These are phyloP conservation scores for Peromyscus attwateri DNA, from an alignment of 2,797 vertebrate species.

Conservation along the genomic window DNA sequence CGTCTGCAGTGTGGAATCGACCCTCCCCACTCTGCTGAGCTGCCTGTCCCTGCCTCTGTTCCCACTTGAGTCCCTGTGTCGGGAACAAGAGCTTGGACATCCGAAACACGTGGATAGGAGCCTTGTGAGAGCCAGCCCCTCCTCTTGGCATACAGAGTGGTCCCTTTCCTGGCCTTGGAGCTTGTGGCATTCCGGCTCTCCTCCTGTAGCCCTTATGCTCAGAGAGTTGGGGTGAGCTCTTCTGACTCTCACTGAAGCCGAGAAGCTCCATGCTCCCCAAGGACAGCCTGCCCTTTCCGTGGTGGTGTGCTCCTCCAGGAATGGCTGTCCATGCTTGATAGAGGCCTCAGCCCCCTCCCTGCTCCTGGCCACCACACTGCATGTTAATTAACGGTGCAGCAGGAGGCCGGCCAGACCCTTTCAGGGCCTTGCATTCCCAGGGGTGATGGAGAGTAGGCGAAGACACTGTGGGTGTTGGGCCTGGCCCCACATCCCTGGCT, in stretches of 20 bases:
- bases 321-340: constrained; percentile 64
- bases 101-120: not conserved
- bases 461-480: constrained; percentile 68
- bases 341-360: constrained; percentile 77
- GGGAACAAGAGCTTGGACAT: accelerated
- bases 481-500: constrained; percentile 65
- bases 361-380: constrained; percentile 75
- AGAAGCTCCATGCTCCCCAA: constrained; percentile 71
- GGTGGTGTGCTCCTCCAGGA: constrained; percentile 70
- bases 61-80: not conserved
- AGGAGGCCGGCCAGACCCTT: constrained; percentile 82
- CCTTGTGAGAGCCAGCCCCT: not conserved
- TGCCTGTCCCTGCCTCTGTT: not conserved
- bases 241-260: not conserved
- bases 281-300: constrained; percentile 68
- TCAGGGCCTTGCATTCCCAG: constrained; percentile 77
- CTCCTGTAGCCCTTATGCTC: not conserved
- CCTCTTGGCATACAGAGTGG: not conserved
- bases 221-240: not conserved
- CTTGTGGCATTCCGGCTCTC: not conserved
- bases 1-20: accelerated
- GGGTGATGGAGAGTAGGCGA: constrained; percentile 77
- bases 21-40: not conserved
- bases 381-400: constrained; percentile 78
- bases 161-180: not conserved